Evolutionary conservation across 2,113 vertebrate species (phyloP).

Genomic region (Scartelaos histophorus): DNA sequence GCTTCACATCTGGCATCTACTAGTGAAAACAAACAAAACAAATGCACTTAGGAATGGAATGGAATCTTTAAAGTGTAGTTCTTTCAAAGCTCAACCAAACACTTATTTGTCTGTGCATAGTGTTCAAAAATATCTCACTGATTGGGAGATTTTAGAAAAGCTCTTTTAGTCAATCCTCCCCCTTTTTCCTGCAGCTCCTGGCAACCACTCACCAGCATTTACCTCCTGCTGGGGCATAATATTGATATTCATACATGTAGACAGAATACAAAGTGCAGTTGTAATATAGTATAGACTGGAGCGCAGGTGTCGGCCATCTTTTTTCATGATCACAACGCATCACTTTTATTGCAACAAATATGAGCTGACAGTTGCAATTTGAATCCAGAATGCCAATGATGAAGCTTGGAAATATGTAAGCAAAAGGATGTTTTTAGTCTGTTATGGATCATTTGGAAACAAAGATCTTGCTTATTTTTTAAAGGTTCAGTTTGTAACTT

Average conservation of each 20-base stretch:
- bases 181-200: constrained; percentile 41
- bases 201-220: constrained; percentile 66
- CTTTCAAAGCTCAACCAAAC: too few species aligned
- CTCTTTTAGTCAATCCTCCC: constrained; percentile 48
- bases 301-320: constrained; percentile 48
- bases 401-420: constrained; percentile 39
- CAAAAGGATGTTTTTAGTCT: not conserved
- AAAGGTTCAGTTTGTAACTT: too few species aligned
- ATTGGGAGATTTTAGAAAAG: constrained; percentile 69
- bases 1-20: too few species aligned
- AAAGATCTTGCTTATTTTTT: too few species aligned
- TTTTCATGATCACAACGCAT: constrained; percentile 39
- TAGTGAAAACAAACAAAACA: too few species aligned
- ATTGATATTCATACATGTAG: constrained; percentile 65
- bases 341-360: constrained; percentile 27
- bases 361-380: constrained; percentile 22
- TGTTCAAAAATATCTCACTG: constrained; percentile 21
- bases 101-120: not conserved
- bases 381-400: constrained; percentile 30
- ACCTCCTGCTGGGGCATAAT: constrained; percentile 63
- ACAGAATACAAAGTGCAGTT: constrained; percentile 25
- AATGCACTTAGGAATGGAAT: too few species aligned
- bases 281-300: constrained; percentile 28
- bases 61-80: too few species aligned
- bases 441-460: too few species aligned